phyloP scores from a whole-genome alignment of 2,888 invertebrate genomes.

The Macrostomum cliftonense region DNA sequence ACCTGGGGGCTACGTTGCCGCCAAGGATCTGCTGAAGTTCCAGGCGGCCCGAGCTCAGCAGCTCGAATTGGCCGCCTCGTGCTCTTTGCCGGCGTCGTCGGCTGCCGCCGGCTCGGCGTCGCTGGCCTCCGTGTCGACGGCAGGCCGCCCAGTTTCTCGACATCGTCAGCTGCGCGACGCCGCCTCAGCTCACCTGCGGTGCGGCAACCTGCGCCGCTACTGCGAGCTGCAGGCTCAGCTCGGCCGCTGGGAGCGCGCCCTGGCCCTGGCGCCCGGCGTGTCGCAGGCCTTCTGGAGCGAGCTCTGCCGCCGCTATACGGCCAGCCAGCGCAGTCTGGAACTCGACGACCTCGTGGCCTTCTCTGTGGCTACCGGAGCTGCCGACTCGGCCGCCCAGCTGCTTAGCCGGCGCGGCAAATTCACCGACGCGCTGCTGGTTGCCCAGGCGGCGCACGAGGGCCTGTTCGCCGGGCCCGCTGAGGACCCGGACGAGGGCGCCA shows the following conservation, averaged over 20 bases:
- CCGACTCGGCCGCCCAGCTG: constrained; percentile 19
- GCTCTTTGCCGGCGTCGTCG: no score
- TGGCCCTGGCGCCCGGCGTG: constrained; percentile 38
- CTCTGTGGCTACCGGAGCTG: constrained; percentile 28
- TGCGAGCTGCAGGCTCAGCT: constrained; percentile 38
- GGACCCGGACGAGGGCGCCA: background rate
- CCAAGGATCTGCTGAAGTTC: no score
- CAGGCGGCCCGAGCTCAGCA: no score
- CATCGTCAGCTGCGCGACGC: constrained; percentile 28
- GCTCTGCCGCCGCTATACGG: background rate
- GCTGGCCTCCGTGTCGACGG: no score
- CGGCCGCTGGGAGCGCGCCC: constrained; percentile 38
- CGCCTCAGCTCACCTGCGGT: constrained; percentile 27
- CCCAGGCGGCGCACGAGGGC: constrained; percentile 25
- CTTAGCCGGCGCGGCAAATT: constrained; percentile 22
- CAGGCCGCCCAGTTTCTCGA: constrained; percentile 6
- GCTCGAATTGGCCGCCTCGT: no score
- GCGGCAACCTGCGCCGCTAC: constrained; percentile 36
- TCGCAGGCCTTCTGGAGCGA: constrained; percentile 34
- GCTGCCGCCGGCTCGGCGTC: no score
- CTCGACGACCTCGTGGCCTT: constrained; percentile 26
- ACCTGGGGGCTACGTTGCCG: no score
- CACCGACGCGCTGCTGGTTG: constrained; percentile 24
- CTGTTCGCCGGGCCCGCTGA: constrained; percentile 2
- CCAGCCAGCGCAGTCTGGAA: constrained; percentile 17